A percentile compares a stretch with the other conserved stretches of the same genome.
Evolutionary conservation across 92 coral and sea anemone species (phyloP).

Genomic region (Porites cylindrica): DNA sequence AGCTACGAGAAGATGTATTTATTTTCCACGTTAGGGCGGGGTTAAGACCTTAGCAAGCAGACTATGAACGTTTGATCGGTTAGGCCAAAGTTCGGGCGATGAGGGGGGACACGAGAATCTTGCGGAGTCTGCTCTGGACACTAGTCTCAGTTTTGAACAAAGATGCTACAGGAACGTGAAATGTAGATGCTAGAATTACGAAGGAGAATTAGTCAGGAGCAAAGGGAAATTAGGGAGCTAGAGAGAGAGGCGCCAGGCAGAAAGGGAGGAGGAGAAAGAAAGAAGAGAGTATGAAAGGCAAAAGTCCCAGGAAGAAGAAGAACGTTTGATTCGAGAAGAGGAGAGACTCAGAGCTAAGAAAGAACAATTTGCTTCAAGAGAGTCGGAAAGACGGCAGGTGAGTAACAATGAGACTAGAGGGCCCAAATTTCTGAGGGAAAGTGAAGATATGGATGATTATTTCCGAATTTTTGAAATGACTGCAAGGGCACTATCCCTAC

Average conservation of each 20-base stretch:
- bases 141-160: neutral
- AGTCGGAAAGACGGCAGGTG: too few species aligned
- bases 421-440: neutral
- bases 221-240: neutral
- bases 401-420: too few species aligned
- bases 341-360: too few species aligned
- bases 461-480: slow-evolving; percentile 71
- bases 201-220: neutral
- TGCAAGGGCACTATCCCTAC: slow-evolving; percentile 62
- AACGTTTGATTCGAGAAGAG: too few species aligned
- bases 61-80: slow-evolving; percentile 43
- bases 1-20: too few species aligned
- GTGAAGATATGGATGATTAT: too few species aligned
- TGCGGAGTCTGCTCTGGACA: neutral
- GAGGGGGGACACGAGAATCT: neutral
- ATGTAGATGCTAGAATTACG: neutral
- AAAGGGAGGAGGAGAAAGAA: neutral
- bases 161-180: neutral
- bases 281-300: neutral
- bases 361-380: too few species aligned
- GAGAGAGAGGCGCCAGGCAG: too few species aligned
- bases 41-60: slow-evolving; percentile 34
- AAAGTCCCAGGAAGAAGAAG: too few species aligned
- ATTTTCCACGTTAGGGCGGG: slow-evolving; percentile 43
- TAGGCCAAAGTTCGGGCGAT: neutral